Conservation (phyloP, 1,140 invertebrate genomes). For the Pseudomyrmex gracilis region DNA sequence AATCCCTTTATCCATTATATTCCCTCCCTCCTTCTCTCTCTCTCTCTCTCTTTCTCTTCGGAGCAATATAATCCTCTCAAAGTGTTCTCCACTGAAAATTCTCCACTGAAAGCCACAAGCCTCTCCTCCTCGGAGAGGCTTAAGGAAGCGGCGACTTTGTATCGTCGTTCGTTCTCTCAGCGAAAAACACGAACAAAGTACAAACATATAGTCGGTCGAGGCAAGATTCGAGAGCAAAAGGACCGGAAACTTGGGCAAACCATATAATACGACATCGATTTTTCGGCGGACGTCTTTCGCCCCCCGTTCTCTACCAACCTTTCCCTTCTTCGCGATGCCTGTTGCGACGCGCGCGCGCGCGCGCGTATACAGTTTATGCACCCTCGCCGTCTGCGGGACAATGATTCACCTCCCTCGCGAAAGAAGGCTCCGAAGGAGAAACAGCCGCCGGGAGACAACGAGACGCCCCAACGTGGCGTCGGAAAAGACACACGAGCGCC, state of each 20-base stretch:
- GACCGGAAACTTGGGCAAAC: conserved; percentile 56
- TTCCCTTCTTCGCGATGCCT: conserved; percentile 19
- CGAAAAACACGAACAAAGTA: conserved; percentile 47
- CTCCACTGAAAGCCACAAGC: neutral
- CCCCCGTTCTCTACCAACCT: neutral
- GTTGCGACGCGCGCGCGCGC: conserved; percentile 1
- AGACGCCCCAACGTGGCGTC: conserved; percentile 8
- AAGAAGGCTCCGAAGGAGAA: conserved; percentile 18
- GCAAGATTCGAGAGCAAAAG: conserved; percentile 16
- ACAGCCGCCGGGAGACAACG: neutral
- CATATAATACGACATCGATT: conserved; percentile 62
- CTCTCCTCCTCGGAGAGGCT: neutral
- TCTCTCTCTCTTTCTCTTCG: too few relatives aligned
- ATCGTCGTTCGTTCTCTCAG: conserved; percentile 56
- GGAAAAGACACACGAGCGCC: conserved; percentile 43
- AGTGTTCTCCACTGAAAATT: conserved; percentile 54
- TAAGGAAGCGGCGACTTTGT: conserved; percentile 54
- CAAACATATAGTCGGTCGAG: conserved; percentile 18
- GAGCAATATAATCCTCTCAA: conserved; percentile 6
- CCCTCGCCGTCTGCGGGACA: conserved; percentile 40
- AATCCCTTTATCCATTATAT: too few relatives aligned
- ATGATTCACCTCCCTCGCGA: conserved; percentile 36
- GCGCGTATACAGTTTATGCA: conserved; percentile 52
- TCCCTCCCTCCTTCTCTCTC: too few relatives aligned
- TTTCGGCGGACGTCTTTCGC: conserved; percentile 4